phyloP scores from a whole-genome alignment of 1,140 invertebrate species.

The Drosophila saltans region DNA sequence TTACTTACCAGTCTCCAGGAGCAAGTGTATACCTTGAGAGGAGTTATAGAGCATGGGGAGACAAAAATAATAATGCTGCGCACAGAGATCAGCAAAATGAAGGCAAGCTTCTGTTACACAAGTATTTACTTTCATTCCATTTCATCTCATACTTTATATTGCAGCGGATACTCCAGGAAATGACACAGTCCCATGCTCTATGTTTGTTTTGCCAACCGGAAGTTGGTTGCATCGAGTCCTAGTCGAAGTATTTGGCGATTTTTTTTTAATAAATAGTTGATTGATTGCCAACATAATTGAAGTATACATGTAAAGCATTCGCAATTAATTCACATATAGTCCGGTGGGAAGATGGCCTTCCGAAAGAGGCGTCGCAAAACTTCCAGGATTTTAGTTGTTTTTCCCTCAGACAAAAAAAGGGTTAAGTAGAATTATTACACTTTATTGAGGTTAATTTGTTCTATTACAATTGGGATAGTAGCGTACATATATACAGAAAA shows the following conservation, averaged over 20 bases:
- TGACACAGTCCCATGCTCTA: constrained; percentile 12
- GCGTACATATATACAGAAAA: constrained; percentile 53
- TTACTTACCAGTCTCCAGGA: constrained; percentile 24
- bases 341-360: background rate
- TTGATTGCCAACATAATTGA: background rate
- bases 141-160: background rate
- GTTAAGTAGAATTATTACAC: constrained; percentile 41
- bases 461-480: constrained; percentile 51
- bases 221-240: constrained; percentile 1
- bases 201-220: constrained; percentile 17
- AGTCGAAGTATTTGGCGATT: background rate
- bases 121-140: constrained; percentile 3
- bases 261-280: background rate
- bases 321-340: background rate
- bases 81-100: constrained; percentile 50
- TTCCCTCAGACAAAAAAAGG: background rate
- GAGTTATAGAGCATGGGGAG: constrained; percentile 32
- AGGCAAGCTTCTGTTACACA: constrained; percentile 33
- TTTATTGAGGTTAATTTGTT: constrained; percentile 55
- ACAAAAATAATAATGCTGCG: constrained; percentile 55
- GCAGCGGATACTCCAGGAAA: constrained; percentile 25
- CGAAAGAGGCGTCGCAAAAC: too few species aligned
- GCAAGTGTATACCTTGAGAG: constrained; percentile 36
- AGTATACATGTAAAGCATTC: background rate
- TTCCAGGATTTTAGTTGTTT: background rate